A percentile compares a stretch with the other conserved stretches of the same genome.
Evolutionary conservation across 2,797 vertebrate species (phyloP).

Genomic region (Lithobates pipiens): DNA sequence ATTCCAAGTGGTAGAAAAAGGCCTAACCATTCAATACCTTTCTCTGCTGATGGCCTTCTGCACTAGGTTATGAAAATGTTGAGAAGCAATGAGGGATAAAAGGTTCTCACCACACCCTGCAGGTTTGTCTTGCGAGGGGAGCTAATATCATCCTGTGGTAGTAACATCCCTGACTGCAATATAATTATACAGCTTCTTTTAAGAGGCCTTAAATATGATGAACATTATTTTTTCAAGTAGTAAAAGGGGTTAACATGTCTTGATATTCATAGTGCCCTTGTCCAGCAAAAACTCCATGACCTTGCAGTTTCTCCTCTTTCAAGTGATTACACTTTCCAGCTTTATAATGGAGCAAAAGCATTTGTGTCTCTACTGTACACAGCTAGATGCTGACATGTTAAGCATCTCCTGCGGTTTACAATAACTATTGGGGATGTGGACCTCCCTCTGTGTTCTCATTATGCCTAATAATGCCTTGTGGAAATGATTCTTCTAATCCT

Average conservation of each 20-base stretch:
- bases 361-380: constrained; percentile 73
- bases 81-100: too few species aligned
- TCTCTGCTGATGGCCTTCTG: too few species aligned
- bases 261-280: constrained; percentile 67
- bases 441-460: constrained; percentile 86
- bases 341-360: constrained; percentile 70
- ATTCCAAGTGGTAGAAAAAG: too few species aligned
- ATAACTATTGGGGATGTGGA: constrained; percentile 75
- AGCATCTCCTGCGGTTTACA: constrained; percentile 76
- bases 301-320: constrained; percentile 67
- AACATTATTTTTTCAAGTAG: not conserved
- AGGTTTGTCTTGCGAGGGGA: too few species aligned
- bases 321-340: constrained; percentile 73
- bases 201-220: too few species aligned
- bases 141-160: too few species aligned
- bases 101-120: too few species aligned
- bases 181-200: too few species aligned
- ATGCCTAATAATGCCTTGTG: constrained; percentile 83
- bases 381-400: constrained; percentile 78
- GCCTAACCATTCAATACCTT: too few species aligned
- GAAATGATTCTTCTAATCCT: constrained; percentile 83
- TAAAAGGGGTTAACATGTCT: constrained; percentile 71
- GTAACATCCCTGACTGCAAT: too few species aligned
- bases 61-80: too few species aligned
- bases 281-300: constrained; percentile 73